phyloP scores from a whole-genome alignment of 2,888 invertebrate genomes.

The Blomia tropicalis region DNA sequence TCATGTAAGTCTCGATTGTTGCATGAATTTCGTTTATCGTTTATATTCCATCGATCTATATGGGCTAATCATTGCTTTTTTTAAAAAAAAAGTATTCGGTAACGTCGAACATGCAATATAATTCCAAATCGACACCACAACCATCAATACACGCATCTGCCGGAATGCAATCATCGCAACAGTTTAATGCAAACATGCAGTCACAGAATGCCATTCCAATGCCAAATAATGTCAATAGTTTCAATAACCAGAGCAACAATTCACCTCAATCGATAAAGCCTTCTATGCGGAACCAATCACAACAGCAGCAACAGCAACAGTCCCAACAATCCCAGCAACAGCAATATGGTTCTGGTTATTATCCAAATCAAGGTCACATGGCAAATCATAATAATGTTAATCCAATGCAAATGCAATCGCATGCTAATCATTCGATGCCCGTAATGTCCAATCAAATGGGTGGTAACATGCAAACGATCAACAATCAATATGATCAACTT shows the following conservation, averaged over 20 bases:
- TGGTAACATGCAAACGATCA: constrained; percentile 6
- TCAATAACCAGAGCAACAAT: constrained; percentile 3
- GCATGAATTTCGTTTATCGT: background rate
- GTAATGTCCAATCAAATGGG: background rate
- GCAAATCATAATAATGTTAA: background rate
- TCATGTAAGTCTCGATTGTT: background rate
- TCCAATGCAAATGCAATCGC: constrained; percentile 7
- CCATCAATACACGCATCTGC: constrained; percentile 4
- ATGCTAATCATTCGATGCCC: background rate
- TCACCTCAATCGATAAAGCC: background rate
- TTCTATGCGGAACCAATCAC: background rate
- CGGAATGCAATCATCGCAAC: constrained; percentile 4
- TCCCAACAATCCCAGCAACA: background rate
- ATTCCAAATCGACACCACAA: constrained; percentile 1
- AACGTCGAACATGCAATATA: constrained; percentile 8
- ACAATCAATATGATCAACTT: constrained; percentile 29
- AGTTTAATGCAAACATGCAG: background rate
- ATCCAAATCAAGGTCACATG: background rate
- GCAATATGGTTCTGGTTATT: background rate
- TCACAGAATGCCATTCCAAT: constrained; percentile 6
- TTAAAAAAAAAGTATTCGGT: background rate
- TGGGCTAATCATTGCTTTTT: background rate
- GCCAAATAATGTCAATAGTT: constrained; percentile 11
- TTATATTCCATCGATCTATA: background rate
- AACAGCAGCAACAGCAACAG: constrained; percentile 12